Base-by-base conservation (phyloP, 1,140 invertebrate species). In the Trichonephila clavata region DNA sequence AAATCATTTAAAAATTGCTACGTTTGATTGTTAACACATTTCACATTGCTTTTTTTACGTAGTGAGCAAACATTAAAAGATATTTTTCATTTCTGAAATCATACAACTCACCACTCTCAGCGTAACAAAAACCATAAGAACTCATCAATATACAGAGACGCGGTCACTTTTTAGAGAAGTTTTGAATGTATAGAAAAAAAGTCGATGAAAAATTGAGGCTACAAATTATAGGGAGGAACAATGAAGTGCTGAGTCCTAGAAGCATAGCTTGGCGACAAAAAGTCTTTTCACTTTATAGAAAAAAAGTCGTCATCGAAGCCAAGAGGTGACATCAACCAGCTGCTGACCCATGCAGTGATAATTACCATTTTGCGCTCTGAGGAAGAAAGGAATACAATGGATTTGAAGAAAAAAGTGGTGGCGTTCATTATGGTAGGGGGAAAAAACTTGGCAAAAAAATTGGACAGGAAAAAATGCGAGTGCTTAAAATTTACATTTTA, bases 311-410 rank as follows among this genome's bases (percentile, higher is more conserved):
- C n/a, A 57, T 50, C 5, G 24, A 84, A 84, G 83, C 14, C 83
- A 27, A 24, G n/a, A 59, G 24, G 50, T 84, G 83, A 84, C 83
- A 84, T 59, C 14, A n/a, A 18, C 83, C 83, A 84, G 59, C 50
- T 60, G 83, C n/a, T 84, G 57, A 18, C 83, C 16, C 50, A 84
- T 84, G 57, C 50, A 27, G 43, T n/a, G 83, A 84, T 84, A 84
- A 84, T 84, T 84, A 60, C 83, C 24, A 27, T 84, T 57, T 84
- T 84, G 21, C 83, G 57, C 43, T 20, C 83, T 84, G 50, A 60
- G 57, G 27, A 77, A 77, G 13, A 27, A 84, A 14, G 50, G 50
- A 84, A 60, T 83, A 84, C 21, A 84, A 84, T 84, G 57, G 83
- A 6, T 77, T 39, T 27, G 8, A 24, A 0, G 10, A 68, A 3